Evolutionary conservation across 2,113 vertebrate genomes (phyloP).

Genomic region (Sebastes schlegelii): DNA sequence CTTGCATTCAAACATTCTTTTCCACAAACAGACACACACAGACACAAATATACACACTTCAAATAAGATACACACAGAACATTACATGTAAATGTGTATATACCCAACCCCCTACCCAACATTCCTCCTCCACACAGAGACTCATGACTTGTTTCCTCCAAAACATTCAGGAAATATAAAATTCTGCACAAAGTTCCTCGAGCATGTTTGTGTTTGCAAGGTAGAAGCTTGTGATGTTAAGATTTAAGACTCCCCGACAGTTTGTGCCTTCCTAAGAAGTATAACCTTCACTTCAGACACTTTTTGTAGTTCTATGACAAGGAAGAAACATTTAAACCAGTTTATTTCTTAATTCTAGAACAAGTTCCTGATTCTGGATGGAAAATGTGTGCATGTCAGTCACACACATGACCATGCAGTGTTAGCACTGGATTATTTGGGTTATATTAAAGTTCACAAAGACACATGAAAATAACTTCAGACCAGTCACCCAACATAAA

Average conservation of each 20-base stretch:
- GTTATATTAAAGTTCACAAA: neutral
- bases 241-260: neutral
- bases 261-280: neutral
- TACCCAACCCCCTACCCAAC: too few relatives aligned
- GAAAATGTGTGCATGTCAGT: neutral
- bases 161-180: neutral
- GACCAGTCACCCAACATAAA: constrained; percentile 41
- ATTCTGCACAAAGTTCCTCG: neutral
- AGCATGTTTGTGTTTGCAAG: neutral
- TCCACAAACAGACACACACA: constrained; percentile 3
- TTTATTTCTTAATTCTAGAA: neutral
- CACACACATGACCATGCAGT: neutral
- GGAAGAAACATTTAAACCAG: neutral
- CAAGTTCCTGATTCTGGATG: neutral
- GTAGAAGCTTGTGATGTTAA: neutral
- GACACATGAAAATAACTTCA: constrained; percentile 9
- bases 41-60: neutral
- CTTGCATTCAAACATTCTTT: neutral
- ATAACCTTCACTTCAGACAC: neutral
- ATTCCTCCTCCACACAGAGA: neutral
- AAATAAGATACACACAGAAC: neutral
- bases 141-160: neutral
- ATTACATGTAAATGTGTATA: neutral
- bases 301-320: neutral
- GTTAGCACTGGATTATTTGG: neutral